phyloP scores from a whole-genome alignment of 2,888 invertebrate genomes.

The Yponomeuta evonymella region DNA sequence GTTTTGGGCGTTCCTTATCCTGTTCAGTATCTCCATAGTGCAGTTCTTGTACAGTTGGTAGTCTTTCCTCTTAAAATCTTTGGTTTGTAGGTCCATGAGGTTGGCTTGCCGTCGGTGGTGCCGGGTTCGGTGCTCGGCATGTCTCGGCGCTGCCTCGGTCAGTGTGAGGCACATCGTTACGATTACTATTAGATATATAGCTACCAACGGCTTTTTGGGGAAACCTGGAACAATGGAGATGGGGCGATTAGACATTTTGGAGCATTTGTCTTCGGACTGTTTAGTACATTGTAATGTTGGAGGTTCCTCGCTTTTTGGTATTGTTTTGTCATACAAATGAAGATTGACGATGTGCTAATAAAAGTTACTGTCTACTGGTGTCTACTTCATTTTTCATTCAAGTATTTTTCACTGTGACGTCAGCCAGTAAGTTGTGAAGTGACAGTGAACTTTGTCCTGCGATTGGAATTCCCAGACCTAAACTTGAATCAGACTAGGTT shows the following conservation, averaged over 20 bases:
- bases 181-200: conserved; percentile 60
- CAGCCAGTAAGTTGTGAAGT: too few relatives aligned
- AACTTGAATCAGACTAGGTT: too few relatives aligned
- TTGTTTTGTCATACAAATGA: neutral
- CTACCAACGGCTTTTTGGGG: conserved; percentile 72
- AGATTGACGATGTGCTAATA: neutral
- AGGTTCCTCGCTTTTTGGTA: neutral
- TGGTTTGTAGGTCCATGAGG: conserved; percentile 40
- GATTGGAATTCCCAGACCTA: neutral
- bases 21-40: conserved; percentile 53
- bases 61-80: conserved; percentile 31
- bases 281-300: neutral
- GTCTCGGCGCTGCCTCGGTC: conserved; percentile 43
- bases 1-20: conserved; percentile 51
- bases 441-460: neutral
- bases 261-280: neutral
- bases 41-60: conserved; percentile 42
- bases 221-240: conserved; percentile 60
- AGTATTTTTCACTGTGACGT: too few relatives aligned
- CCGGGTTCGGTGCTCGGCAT: conserved; percentile 48
- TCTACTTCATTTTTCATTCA: too few relatives aligned
- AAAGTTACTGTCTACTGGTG: neutral
- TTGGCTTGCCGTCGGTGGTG: conserved; percentile 44
- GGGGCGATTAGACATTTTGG: neutral
- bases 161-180: conserved; percentile 62